Evolutionary conservation across 2,888 invertebrate genomes (phyloP).

Genomic region (Thymelicus sylvestris): DNA sequence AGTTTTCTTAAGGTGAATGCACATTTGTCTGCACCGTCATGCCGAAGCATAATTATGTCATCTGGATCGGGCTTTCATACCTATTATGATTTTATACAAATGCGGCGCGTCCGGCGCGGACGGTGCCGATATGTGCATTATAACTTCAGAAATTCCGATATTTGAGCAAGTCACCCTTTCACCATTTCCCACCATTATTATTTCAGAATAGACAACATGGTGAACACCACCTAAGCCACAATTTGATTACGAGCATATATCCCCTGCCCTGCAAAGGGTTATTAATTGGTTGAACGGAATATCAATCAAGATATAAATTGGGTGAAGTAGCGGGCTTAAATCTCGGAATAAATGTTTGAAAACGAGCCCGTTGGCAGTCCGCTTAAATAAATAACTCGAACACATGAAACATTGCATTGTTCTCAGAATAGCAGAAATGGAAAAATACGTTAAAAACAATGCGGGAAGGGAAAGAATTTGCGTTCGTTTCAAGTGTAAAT

Average conservation of each 20-base stretch:
- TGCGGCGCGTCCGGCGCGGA: too few relatives aligned
- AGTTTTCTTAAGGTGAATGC: too few relatives aligned
- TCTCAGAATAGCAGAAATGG: slow-evolving; percentile 7
- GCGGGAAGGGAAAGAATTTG: neutral
- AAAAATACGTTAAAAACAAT: slow-evolving; percentile 2
- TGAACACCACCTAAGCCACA: too few relatives aligned
- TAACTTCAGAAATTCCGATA: too few relatives aligned
- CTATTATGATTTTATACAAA: too few relatives aligned
- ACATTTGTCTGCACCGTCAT: too few relatives aligned
- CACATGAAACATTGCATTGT: slow-evolving; percentile 15
- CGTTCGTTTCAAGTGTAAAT: neutral
- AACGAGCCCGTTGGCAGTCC: slow-evolving; percentile 2
- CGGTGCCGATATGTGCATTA: too few relatives aligned
- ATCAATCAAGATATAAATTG: slow-evolving; percentile 11
- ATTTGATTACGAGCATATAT: neutral
- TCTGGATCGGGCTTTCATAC: too few relatives aligned
- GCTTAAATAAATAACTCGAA: slow-evolving; percentile 21
- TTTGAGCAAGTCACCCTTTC: too few relatives aligned
- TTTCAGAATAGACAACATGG: too few relatives aligned
- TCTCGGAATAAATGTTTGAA: neutral
- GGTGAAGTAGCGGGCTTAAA: neutral
- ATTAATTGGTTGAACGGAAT: neutral
- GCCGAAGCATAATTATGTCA: too few relatives aligned
- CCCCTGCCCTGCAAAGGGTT: neutral
- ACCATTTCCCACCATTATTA: too few relatives aligned